Base-by-base conservation (phyloP, 2,113 vertebrate genomes). In the Psophia crepitans region DNA sequence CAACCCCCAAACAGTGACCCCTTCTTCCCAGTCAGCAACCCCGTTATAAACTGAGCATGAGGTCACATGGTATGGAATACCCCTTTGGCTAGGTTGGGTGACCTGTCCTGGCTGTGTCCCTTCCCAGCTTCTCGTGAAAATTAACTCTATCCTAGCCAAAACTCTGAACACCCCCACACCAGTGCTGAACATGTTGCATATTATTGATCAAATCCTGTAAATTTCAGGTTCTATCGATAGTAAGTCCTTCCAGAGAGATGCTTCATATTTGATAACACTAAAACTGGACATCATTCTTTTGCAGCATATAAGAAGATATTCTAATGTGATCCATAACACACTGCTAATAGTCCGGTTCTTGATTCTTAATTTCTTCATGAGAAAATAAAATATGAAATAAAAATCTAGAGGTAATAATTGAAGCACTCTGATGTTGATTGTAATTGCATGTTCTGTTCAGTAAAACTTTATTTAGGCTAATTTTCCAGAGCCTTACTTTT, bases 401-500 rank as follows among this genome's bases (percentile, higher is more conserved):
- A 88, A 86, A 71, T 75, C 9, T 60, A 51, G 58, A 74, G 53
- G 56, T 88, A 83, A 89, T 94, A 82, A 70, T 4, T 21, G n/a
- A 93, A 91, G 46, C 8, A 84, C 58, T 90, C 49, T 86, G 71
- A 46, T 91, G 9, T 89, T 94, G 57, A 83, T 92, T 96, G 37
- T 21, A 95, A 96, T 90, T 96, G 35, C 65, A 84, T 44, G 71
- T 79, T 91, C 46, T 93, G 33, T 89, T 84, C 75, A 32, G 74
- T 86, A 96, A 87, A 78, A 91, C 60, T 93, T 94, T 96, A 74
- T 88, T 69, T 89, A 91, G 51, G 57, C n/a, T 89, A 82, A 95
- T 96, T 97, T 96, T 90, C 84, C 86, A 78, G 93, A 92, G 43
- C 61, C 35, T 85, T 74, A 26, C 87, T 90, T 96, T 91, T 96